Percentiles rank a stretch among this genome's conserved stretches.
Conservation (phyloP, 2,797 vertebrate species). For the Chloroceryle amazona region DNA sequence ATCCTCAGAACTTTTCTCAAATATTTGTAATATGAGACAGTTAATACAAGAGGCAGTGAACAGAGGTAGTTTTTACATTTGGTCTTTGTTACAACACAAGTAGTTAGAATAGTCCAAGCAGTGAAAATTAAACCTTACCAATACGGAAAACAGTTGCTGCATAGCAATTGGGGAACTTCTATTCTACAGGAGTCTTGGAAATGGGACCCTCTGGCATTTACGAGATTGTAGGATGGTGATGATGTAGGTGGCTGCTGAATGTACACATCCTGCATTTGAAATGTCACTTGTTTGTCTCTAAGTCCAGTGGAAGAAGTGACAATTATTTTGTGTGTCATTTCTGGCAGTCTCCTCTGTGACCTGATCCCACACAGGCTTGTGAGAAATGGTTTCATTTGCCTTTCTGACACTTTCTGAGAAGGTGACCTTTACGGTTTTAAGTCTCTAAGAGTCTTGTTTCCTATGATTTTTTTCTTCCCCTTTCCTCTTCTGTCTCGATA, state of each 20-base stretch:
- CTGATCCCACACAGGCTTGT: not conserved
- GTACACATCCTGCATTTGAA: rapidly evolving
- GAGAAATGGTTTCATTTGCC: not conserved
- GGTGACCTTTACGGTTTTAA: not conserved
- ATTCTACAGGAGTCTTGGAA: not conserved
- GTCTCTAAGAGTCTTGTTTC: not conserved
- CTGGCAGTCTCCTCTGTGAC: not conserved
- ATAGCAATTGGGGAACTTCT: not conserved
- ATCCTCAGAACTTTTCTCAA: constrained; percentile 30
- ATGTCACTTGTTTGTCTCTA: not conserved
- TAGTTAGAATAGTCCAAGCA: not conserved
- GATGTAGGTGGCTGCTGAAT: not conserved
- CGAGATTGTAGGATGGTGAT: not conserved
- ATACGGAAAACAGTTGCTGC: not conserved
- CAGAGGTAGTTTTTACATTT: not conserved
- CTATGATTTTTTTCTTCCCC: rapidly evolving
- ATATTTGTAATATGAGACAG: constrained; percentile 41
- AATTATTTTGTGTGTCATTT: not conserved
- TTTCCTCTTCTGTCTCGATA: not conserved
- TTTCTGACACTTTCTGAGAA: not conserved
- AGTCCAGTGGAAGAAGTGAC: not conserved
- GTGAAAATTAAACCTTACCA: not conserved
- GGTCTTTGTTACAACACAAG: not conserved
- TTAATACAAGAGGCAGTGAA: constrained; percentile 25
- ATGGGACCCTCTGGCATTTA: not conserved